These are phyloP conservation scores for Drosophila sucinea DNA, from an alignment of 1,140 invertebrate species.

Conservation along the genomic window DNA sequence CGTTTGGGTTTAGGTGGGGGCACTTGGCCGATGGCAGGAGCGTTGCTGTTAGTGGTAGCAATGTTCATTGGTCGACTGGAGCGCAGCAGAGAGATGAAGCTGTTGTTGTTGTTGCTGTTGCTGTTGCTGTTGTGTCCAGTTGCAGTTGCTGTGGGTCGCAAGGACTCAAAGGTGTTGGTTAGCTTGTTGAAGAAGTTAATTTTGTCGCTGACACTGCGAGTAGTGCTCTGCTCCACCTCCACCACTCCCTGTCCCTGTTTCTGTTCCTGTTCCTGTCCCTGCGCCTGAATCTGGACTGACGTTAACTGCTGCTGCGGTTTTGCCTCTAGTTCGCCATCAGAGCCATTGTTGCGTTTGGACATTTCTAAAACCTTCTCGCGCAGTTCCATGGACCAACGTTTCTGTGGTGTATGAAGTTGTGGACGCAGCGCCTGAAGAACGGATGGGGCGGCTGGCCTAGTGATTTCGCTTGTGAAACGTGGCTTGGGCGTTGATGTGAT, in stretches of 20 bases:
- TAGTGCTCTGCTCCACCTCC: constrained; percentile 2
- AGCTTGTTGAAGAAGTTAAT: constrained; percentile 78
- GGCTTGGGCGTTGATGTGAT: constrained; percentile 62
- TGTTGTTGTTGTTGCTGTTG: constrained; percentile 34
- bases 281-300: constrained; percentile 1
- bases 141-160: constrained; percentile 1
- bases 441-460: constrained; percentile 7
- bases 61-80: constrained; percentile 45
- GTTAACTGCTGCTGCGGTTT: constrained; percentile 17
- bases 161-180: constrained; percentile 69
- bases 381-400: constrained; percentile 71
- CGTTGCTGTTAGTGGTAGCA: constrained; percentile 50
- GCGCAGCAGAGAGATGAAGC: constrained; percentile 70
- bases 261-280: not conserved
- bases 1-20: constrained; percentile 71
- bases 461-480: constrained; percentile 46
- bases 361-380: constrained; percentile 73
- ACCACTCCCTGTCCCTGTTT: not conserved
- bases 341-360: constrained; percentile 69
- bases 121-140: constrained; percentile 3
- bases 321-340: constrained; percentile 27
- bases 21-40: constrained; percentile 21
- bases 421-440: constrained; percentile 48
- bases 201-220: constrained; percentile 67
- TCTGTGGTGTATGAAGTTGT: constrained; percentile 59